Conservation (phyloP, 2,797 vertebrate genomes). For the Neomorphus geoffroyi region DNA sequence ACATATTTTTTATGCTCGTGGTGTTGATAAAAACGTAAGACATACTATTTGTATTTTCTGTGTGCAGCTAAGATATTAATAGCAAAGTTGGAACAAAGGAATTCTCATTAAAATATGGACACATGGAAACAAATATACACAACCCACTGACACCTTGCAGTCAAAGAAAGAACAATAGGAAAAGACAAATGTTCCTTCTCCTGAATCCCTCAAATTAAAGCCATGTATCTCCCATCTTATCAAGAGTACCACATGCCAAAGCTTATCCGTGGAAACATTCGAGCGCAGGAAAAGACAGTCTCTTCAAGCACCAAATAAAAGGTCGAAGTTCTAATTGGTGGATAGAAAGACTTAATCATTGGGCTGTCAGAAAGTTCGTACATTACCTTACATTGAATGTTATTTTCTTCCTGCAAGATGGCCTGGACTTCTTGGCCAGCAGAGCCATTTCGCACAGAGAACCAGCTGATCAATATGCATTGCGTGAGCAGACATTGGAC, state of each 20-base stretch:
- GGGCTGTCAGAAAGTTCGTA: neutral
- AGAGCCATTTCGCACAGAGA: neutral
- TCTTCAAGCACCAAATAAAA: neutral
- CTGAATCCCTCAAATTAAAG: neutral
- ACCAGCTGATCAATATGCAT: neutral
- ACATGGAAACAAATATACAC: neutral
- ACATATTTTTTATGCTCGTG: slow-evolving; percentile 4
- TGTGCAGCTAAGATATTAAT: neutral
- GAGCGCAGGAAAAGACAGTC: neutral
- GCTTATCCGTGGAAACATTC: neutral
- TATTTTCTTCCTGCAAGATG: neutral
- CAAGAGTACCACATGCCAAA: neutral
- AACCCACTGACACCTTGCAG: neutral
- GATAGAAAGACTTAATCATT: neutral
- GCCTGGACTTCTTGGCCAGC: neutral
- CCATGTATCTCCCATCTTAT: neutral
- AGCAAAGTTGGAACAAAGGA: slow-evolving; percentile 12
- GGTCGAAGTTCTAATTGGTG: neutral
- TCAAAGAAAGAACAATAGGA: neutral
- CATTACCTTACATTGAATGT: neutral
- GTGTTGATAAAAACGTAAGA: slow-evolving; percentile 19
- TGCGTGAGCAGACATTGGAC: neutral
- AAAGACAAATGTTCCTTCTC: neutral
- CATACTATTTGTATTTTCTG: neutral
- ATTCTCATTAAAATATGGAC: neutral